Base-by-base conservation (phyloP, 2,113 vertebrate species). In the Corythoichthys haematopterus region DNA sequence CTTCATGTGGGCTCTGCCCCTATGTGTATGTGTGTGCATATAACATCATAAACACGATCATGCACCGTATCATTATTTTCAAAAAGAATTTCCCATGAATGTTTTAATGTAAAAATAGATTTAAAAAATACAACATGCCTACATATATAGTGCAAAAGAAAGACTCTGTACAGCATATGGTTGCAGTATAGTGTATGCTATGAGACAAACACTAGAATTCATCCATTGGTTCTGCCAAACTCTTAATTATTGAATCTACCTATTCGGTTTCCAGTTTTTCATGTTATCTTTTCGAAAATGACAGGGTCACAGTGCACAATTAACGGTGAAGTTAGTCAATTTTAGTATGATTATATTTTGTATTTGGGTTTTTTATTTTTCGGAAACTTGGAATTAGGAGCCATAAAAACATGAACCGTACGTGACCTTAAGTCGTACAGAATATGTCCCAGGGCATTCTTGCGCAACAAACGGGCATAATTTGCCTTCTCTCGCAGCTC, bases 1-100 rank as follows among this genome's bases (percentile, higher is more conserved):
- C 75, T 77, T 78, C 79, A 79, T 75, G 77, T 80, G 51, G 69
- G 73, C 77, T 71, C 37, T 45, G 45, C 56, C 65, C 63, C 73
- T 60, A 56, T 47, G 4, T 68, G 61, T 63, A 33, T 58, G 40
- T 68, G 50, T 43, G 36, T 64, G 71, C 52, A 48, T 65, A 45
- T 55, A n/a, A 57, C 59, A 20, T 65, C 46, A 12, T 64, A 58
- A 13, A 28, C 0, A 33, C 48, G 35, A 62, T 63, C 43, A 35
- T 33, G 46, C 20, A 47, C 40, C 28, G 36, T 61, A 61, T 14
- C 15, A 33, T 20, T 63, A 20, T 47, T 40, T 28, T 9, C 12
- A 45, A 63, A 63, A 11, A 46, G 16, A 57, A 57, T 57, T 57
- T 2, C 55, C 12, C 4, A 12, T 57, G 33, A 20, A 2, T 14